Base-by-base conservation (phyloP, 2,888 invertebrate species). In the Ormyrus thymus region DNA sequence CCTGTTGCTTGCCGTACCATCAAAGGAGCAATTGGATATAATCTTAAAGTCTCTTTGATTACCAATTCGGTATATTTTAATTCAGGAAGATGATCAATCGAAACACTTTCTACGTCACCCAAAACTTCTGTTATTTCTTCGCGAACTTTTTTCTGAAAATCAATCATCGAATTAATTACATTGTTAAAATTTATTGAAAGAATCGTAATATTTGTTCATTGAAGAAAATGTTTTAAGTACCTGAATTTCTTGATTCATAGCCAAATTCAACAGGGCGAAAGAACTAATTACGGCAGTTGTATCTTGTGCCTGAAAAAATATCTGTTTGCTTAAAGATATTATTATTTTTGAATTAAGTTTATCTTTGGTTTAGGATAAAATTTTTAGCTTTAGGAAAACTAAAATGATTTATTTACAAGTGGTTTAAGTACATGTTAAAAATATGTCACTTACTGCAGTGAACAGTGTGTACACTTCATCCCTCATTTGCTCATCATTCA, bases 391-490 rank as follows among this genome's bases (percentile, higher is more conserved):
- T 29, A 29, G 29, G 1, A 29, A 6, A 69, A 10, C n/a, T 15
- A 56, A 10, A 53, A 43, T 43, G 43, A 51, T 50, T 43, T 15
- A 29, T 29, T 29, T 29, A 29, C 29, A 29, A 1, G 29, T 29
- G 29, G 29, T 29, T 29, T 29, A 29, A 29, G 7, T 9, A 56
- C 7, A 51, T 45, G 48, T 58, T 29, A 29, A 29, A 29, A 29
- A 29, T 29, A 43, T 48, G 10, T 53, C 3, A 81, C 73, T 81
- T 81, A 84, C 85, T 7, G 85, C 85, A 4, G 83, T 83, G 56
- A 83, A 84, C 6, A 85, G 0, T 1, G 85, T 84, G 68, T 83
- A 84, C n/a, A 81, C 80, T 78, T 85, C 82, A 55, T 83, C 82
- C 48, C 82, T 72, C 9, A 83, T 11, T 45, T 80, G 45, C 0